A percentile compares a stretch with the other conserved stretches of the same genome.
These are phyloP conservation scores for Drosophila infuscata DNA, from an alignment of 2,888 invertebrate genomes.

Conservation along the genomic window DNA sequence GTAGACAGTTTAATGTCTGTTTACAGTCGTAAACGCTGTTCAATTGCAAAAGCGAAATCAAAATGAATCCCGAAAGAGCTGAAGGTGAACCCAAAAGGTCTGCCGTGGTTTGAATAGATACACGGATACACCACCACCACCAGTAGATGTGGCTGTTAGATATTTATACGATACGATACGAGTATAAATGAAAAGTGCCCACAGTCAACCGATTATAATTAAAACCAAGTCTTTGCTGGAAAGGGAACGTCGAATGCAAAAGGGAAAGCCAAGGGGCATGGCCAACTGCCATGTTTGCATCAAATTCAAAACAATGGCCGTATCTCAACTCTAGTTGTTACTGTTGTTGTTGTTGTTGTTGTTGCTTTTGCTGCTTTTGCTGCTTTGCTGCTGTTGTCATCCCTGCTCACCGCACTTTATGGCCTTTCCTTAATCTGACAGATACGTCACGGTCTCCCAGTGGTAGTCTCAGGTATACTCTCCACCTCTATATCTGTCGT, in stretches of 20 bases:
- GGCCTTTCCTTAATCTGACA: slow-evolving; percentile 80
- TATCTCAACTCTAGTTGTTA: slow-evolving; percentile 58
- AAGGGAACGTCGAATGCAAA: slow-evolving; percentile 18
- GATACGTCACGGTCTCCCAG: slow-evolving; percentile 76
- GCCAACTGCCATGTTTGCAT: slow-evolving; percentile 76
- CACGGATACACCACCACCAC: background rate
- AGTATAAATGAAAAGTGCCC: slow-evolving; percentile 55
- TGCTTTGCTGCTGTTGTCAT: slow-evolving; percentile 61
- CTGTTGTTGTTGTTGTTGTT: background rate
- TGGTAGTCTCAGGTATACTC: slow-evolving; percentile 30
- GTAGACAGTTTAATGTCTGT: slow-evolving; percentile 82
- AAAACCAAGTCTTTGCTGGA: slow-evolving; percentile 49
- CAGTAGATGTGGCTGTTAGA: slow-evolving; percentile 9
- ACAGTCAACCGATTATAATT: slow-evolving; percentile 73
- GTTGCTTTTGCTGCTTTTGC: slow-evolving; percentile 33
- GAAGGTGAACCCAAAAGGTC: slow-evolving; percentile 10
- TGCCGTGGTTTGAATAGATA: slow-evolving; percentile 2
- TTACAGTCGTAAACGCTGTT: slow-evolving; percentile 83
- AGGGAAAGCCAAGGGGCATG: slow-evolving; percentile 45
- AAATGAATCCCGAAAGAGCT: slow-evolving; percentile 4
- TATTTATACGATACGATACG: slow-evolving; percentile 11
- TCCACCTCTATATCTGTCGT: background rate
- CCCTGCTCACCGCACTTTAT: slow-evolving; percentile 80
- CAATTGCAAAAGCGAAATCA: slow-evolving; percentile 67
- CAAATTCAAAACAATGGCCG: slow-evolving; percentile 73